Base-by-base conservation (phyloP, 2,113 vertebrate genomes). In the Condylura cristata region DNA sequence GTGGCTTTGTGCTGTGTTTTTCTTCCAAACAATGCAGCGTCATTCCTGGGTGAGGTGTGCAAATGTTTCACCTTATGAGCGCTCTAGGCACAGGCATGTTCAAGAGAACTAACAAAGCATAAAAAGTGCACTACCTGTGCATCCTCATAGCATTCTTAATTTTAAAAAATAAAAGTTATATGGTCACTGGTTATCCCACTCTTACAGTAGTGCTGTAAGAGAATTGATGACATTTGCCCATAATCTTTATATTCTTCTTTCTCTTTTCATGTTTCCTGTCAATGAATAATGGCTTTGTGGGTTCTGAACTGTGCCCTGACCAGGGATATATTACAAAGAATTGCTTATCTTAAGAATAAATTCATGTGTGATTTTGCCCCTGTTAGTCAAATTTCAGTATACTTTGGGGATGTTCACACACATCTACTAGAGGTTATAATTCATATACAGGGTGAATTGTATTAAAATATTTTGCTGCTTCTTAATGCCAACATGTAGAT, bases 1-100 rank as follows among this genome's bases (percentile, higher is more conserved):
- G 28, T 88, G 85, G 68, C 85, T 78, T 89, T 85, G 39, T 78
- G 24, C 76, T 92, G 28, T 86, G 65, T 92, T 86, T 94, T 91
- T 85, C 82, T 85, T 93, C 44, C 46, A 89, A 61, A 83, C 51
- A 95, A 5, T 53, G 32, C 66, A 95, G 79, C 74, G 44, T 65
- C 91, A 91, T 74, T 53, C 41, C 48, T 96, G 28, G 12, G 70
- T 37, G 65, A 86, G n/a, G 8, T 63, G 6, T 34, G 32, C 3
- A 1, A 78, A 60, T 34, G 28, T 76, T 71, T 86, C 37, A 92
- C 81, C 72, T 95, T 84, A 20, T 65, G 39, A 56, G 39, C 82
- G 30, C 34, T 18, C 20, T 17, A 53, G n/a, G 10, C 28, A 5
- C 70, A 63, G 34, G 12, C 41, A 74, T 2, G 7, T 66, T 1